Conservation (phyloP, 2,797 vertebrate genomes). For the Enteromius argenteus region DNA sequence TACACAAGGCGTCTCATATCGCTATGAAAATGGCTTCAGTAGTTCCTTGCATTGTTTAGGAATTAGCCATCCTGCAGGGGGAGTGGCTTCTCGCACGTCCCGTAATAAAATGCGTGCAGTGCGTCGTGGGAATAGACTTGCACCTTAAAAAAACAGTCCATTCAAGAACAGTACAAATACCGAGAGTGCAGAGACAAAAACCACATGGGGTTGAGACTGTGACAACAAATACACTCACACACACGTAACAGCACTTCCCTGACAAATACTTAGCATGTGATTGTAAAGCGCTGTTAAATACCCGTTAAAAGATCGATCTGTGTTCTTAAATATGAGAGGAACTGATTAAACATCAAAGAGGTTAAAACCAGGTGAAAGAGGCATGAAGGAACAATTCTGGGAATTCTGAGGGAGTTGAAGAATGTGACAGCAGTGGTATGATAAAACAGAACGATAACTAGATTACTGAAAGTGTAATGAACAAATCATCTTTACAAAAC, state of each 20-base stretch:
- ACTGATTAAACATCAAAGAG: slow-evolving; percentile 4
- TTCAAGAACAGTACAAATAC: slow-evolving; percentile 58
- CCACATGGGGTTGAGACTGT: slow-evolving; percentile 19
- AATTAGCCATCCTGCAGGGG: slow-evolving; percentile 21
- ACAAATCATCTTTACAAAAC: background rate
- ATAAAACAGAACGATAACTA: slow-evolving; percentile 20
- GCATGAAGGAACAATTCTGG: slow-evolving; percentile 5
- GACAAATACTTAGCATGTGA: slow-evolving; percentile 6
- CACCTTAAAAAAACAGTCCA: slow-evolving; percentile 52
- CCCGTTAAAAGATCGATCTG: background rate
- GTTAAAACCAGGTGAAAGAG: background rate
- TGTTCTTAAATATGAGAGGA: background rate
- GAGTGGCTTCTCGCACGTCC: background rate
- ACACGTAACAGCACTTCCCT: background rate
- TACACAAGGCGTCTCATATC: background rate
- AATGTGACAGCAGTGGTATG: background rate
- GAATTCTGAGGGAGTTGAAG: background rate
- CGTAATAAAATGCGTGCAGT: slow-evolving; percentile 24
- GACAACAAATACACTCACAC: slow-evolving; percentile 14
- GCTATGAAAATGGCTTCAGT: slow-evolving; percentile 9
- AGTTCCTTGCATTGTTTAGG: slow-evolving; percentile 27
- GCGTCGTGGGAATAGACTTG: slow-evolving; percentile 49
- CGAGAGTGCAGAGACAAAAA: slow-evolving; percentile 53
- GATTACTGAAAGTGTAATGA: background rate
- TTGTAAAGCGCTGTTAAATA: slow-evolving; percentile 2